Conservation (phyloP, 1,140 invertebrate species). For the Lysiphlebus fabarum region DNA sequence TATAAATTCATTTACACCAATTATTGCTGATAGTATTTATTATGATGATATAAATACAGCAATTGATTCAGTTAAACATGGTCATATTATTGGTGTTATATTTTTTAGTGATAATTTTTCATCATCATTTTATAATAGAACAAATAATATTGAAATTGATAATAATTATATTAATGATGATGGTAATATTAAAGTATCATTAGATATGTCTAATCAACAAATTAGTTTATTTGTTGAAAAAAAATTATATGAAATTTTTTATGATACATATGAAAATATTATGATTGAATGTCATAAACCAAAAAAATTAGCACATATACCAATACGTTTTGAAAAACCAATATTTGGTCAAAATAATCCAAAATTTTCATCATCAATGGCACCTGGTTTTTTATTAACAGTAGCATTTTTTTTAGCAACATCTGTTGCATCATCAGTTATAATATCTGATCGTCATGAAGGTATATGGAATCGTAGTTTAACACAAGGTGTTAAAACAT, state of each 20-base stretch:
- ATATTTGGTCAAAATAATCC: slow-evolving; percentile 67
- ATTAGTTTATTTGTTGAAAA: slow-evolving; percentile 65
- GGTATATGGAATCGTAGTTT: slow-evolving; percentile 74
- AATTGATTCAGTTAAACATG: slow-evolving; percentile 59
- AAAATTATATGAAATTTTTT: slow-evolving; percentile 63
- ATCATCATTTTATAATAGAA: slow-evolving; percentile 57
- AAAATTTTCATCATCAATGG: slow-evolving; percentile 45
- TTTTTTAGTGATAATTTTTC: slow-evolving; percentile 76
- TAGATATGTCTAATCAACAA: slow-evolving; percentile 75
- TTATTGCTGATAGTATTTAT: slow-evolving; percentile 46
- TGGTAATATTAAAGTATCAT: slow-evolving; percentile 63
- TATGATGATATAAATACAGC: slow-evolving; percentile 61
- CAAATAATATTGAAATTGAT: slow-evolving; percentile 46
- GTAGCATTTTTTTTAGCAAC: slow-evolving; percentile 65
- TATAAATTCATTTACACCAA: slow-evolving; percentile 49
- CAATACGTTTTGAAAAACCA: slow-evolving; percentile 64
- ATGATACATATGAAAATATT: slow-evolving; percentile 57
- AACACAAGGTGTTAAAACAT: slow-evolving; percentile 68
- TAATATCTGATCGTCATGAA: slow-evolving; percentile 78
- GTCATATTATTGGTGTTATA: slow-evolving; percentile 67
- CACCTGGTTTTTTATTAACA: slow-evolving; percentile 13
- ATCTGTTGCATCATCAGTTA: slow-evolving; percentile 72
- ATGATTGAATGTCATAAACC: slow-evolving; percentile 61
- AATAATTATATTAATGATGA: slow-evolving; percentile 54
- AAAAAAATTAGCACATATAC: slow-evolving; percentile 57